Conservation (phyloP, 2,113 vertebrate genomes). For the Otis tarda region DNA sequence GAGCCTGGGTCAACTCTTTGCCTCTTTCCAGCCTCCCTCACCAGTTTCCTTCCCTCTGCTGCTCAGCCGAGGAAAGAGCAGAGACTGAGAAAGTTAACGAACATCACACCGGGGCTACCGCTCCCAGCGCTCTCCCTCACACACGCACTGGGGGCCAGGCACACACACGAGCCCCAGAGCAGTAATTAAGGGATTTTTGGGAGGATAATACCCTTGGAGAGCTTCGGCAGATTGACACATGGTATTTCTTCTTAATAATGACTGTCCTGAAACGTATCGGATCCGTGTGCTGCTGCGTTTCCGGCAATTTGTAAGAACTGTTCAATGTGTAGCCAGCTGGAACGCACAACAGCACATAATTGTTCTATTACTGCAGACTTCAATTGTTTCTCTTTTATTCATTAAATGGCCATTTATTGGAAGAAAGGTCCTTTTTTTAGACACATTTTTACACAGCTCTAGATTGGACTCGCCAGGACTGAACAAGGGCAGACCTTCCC, state of each 20-base stretch:
- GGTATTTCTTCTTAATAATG: constrained; percentile 33
- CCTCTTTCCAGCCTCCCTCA: background rate
- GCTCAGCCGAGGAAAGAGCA: background rate
- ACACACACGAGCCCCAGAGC: background rate
- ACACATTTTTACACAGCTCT: constrained; percentile 59
- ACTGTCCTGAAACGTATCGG: background rate
- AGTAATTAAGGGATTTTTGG: constrained; percentile 53
- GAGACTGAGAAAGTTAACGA: background rate
- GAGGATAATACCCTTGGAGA: constrained; percentile 9
- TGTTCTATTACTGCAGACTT: constrained; percentile 54
- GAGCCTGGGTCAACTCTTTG: background rate
- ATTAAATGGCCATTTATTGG: constrained; percentile 64
- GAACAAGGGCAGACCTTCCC: constrained; percentile 45
- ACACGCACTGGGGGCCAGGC: accelerated
- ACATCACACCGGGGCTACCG: background rate
- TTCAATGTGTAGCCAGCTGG: constrained; percentile 49
- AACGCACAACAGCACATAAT: constrained; percentile 52
- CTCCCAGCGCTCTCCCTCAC: background rate
- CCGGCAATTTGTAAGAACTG: constrained; percentile 40
- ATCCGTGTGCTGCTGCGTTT: background rate
- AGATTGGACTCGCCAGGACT: constrained; percentile 44
- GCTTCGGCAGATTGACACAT: constrained; percentile 52
- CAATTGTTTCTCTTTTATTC: constrained; percentile 65
- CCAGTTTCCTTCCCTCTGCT: background rate
- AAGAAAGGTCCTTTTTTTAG: constrained; percentile 65